Evolutionary conservation across 2,888 invertebrate species (phyloP).

Genomic region (Caenorhabditis afra): DNA sequence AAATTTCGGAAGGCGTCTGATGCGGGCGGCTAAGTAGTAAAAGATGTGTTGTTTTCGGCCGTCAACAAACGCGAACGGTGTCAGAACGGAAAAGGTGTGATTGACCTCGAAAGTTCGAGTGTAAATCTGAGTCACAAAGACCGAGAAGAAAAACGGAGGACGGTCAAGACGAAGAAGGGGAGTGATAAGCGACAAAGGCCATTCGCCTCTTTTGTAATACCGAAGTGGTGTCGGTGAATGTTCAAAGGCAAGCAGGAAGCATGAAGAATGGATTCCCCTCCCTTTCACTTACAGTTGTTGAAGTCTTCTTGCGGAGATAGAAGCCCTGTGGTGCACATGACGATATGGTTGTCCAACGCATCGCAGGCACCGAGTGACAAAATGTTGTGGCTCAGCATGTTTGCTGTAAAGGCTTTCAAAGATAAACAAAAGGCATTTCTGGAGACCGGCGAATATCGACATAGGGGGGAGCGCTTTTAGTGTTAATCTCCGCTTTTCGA

Average conservation of each 20-base stretch:
- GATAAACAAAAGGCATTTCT: conserved; percentile 48
- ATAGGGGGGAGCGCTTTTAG: not conserved
- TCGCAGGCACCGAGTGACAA: conserved; percentile 51
- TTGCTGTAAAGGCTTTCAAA: conserved; percentile 47
- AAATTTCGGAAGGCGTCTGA: conserved; percentile 36
- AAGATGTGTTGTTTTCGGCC: conserved; percentile 27
- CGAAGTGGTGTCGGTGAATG: conserved; percentile 20
- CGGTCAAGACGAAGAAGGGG: conserved; percentile 29
- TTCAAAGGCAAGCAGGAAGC: conserved; percentile 35
- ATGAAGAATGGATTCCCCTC: not conserved
- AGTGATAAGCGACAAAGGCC: conserved; percentile 50
- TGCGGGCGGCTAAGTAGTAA: conserved; percentile 12
- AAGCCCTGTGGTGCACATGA: conserved; percentile 53
- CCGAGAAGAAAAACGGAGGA: conserved; percentile 10
- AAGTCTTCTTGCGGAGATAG: conserved; percentile 49
- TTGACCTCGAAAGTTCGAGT: conserved; percentile 15
- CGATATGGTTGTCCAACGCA: conserved; percentile 52
- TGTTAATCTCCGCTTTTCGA: conserved; percentile 20
- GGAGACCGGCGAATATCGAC: conserved; percentile 1
- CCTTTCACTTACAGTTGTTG: conserved; percentile 29
- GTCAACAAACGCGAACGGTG: conserved; percentile 1
- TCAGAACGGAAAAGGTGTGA: conserved; percentile 23
- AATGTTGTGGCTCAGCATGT: conserved; percentile 57
- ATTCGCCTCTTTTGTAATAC: conserved; percentile 39
- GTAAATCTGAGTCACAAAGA: conserved; percentile 39